A percentile compares a stretch with the other conserved stretches of the same genome.
Evolutionary conservation across 1,140 invertebrate genomes (phyloP).

Genomic region (Bombus sylvicola): DNA sequence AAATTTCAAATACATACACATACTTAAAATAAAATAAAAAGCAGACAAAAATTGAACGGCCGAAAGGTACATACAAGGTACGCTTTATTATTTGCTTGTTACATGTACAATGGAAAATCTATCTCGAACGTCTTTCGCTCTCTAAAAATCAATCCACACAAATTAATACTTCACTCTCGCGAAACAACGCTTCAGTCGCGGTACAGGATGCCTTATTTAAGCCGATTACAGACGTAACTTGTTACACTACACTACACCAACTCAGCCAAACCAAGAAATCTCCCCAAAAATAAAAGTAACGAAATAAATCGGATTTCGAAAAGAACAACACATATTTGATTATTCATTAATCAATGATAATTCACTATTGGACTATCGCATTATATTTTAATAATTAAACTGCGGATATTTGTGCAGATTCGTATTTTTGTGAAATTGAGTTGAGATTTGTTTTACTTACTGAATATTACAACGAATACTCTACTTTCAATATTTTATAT

Average conservation of each 20-base stretch:
- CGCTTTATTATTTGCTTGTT: conserved; percentile 61
- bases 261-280: background rate
- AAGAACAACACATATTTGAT: background rate
- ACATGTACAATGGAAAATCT: conserved; percentile 56
- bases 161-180: conserved; percentile 43
- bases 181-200: conserved; percentile 48
- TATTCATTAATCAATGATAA: background rate
- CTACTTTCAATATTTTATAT: background rate
- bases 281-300: background rate
- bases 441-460: background rate
- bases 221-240: conserved; percentile 47
- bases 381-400: background rate
- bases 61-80: conserved; percentile 23
- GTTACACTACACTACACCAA: conserved; percentile 35
- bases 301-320: background rate
- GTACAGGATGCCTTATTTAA: conserved; percentile 32
- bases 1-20: too few relatives aligned
- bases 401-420: background rate
- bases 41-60: background rate
- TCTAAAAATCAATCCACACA: conserved; percentile 30
- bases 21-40: too few relatives aligned
- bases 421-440: too few relatives aligned
- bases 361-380: too few relatives aligned
- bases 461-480: background rate
- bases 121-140: background rate